Base-by-base conservation (phyloP, 2,888 invertebrate genomes). In the Caenorhabditis zanzibari region DNA sequence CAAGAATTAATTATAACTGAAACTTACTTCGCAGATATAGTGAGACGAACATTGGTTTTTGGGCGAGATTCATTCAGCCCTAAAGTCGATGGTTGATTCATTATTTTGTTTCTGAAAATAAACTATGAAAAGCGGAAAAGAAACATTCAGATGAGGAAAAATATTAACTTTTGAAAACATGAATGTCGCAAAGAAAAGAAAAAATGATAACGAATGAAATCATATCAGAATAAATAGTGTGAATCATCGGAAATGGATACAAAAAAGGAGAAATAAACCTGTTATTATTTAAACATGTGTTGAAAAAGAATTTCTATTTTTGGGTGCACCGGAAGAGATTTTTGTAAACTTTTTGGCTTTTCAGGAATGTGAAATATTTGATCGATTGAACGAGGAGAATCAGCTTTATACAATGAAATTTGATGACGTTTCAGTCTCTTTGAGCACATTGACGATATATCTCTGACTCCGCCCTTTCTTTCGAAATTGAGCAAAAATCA, bases 21-120 rank as follows among this genome's bases (percentile, higher is more conserved):
- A 58, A 75, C 63, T 47, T 7, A 81, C 81, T 75, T 81, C 58
- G 81, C 81, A 19, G 81, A 81, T 56, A 81, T 64, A 0, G 75
- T 81, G 5, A 81, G 63, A 10, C 81, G 47, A 26, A 81, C 75
- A 64, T 69, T 75, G 0, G 81, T 81, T 49, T 81, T 75, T 2
- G 81, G 81, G 16, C 81, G 69, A 35, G 71, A 35, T n/a, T 81
- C 75, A n/a, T 16, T 49, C 14, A 82, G 14, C 0, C 72, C 81
- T 6, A 71, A 44, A 7, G 66, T 24, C 1, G 63, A 63, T 63
- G 75, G 75, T 22, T 66, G 66, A 47, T 73, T 64, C 80, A 80
- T 80, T 64, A 56, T 24, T 63, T 19, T 35, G 9, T 9, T 44
- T 44, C 16, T n/a, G 14, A 14, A n/a, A 44, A 44, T n/a, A 44